phyloP scores from a whole-genome alignment of 2,888 invertebrate genomes.

The Luffia ferchaultella region DNA sequence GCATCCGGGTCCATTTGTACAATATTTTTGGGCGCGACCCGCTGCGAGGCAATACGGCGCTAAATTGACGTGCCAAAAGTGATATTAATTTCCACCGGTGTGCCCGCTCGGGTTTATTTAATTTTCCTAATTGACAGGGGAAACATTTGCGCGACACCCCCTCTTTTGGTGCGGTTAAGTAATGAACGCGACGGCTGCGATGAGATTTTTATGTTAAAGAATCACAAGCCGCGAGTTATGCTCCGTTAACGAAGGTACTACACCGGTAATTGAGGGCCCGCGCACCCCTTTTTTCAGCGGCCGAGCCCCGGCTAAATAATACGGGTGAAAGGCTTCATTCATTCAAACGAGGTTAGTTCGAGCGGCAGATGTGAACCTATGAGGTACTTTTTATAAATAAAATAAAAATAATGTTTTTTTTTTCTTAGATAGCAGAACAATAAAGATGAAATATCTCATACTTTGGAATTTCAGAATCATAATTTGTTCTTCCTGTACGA shows the following conservation, averaged over 20 bases:
- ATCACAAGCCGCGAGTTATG: conserved; percentile 6
- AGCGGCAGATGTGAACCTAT: background rate
- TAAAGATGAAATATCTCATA: too few species aligned
- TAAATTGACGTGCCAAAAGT: conserved; percentile 35
- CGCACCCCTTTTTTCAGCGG: conserved; percentile 6
- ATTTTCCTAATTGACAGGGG: conserved; percentile 52
- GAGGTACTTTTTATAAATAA: too few species aligned
- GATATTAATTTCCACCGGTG: conserved; percentile 44
- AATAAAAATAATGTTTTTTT: too few species aligned
- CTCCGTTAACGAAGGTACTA: conserved; percentile 33
- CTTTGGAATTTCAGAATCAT: too few species aligned
- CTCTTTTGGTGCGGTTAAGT: conserved; percentile 24
- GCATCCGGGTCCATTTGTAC: background rate
- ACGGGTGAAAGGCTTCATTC: background rate
- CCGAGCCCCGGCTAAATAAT: background rate
- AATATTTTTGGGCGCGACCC: conserved; percentile 8
- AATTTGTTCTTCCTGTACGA: too few species aligned
- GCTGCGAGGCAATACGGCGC: conserved; percentile 18
- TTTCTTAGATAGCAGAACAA: too few species aligned
- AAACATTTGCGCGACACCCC: conserved; percentile 27
- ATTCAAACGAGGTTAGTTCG: background rate
- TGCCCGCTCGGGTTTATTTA: conserved; percentile 43
- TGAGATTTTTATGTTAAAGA: conserved; percentile 28
- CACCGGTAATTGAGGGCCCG: conserved; percentile 28
- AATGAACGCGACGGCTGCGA: conserved; percentile 28